phyloP scores from a whole-genome alignment of 2,888 invertebrate species.

The Epirrhoe alternata region DNA sequence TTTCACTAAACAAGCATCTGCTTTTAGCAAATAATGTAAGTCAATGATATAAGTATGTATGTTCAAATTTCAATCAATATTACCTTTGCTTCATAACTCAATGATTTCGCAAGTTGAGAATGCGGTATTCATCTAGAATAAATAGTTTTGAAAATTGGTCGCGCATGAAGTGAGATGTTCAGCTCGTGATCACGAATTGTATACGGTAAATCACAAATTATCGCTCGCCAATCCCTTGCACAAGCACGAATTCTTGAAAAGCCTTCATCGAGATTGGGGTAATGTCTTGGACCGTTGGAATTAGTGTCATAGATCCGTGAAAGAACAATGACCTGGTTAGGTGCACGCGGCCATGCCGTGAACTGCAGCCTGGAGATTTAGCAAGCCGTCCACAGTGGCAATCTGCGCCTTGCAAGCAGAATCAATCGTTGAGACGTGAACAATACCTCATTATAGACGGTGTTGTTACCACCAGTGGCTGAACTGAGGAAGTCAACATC shows the following conservation, averaged over 20 bases:
- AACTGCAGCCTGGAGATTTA: conserved; percentile 51
- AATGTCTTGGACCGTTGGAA: conserved; percentile 67
- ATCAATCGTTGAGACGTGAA: conserved; percentile 74
- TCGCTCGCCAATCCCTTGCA: conserved; percentile 47
- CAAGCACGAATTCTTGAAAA: conserved; percentile 60
- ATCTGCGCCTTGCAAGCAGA: conserved; percentile 68
- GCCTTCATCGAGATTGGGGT: conserved; percentile 42
- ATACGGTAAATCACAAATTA: conserved; percentile 49
- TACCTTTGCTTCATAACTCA: background rate
- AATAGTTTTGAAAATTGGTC: conserved; percentile 37
- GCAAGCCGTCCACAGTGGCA: conserved; percentile 61
- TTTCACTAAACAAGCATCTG: conserved; percentile 47
- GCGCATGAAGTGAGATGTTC: conserved; percentile 45
- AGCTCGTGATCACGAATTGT: conserved; percentile 68
- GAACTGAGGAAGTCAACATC: conserved; percentile 83
- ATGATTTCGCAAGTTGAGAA: conserved; percentile 1
- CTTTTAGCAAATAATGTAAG: conserved; percentile 59
- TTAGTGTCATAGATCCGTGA: conserved; percentile 67
- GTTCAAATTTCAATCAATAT: background rate
- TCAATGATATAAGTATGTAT: conserved; percentile 14
- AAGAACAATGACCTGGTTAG: conserved; percentile 64
- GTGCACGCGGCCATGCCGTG: conserved; percentile 40
- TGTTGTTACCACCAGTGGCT: conserved; percentile 70
- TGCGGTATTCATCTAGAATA: background rate
- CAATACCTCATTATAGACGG: conserved; percentile 78